Percentiles rank a stretch among this genome's conserved stretches.
Evolutionary conservation across 2,113 vertebrate species (phyloP).

Genomic region (Arenaria interpres): DNA sequence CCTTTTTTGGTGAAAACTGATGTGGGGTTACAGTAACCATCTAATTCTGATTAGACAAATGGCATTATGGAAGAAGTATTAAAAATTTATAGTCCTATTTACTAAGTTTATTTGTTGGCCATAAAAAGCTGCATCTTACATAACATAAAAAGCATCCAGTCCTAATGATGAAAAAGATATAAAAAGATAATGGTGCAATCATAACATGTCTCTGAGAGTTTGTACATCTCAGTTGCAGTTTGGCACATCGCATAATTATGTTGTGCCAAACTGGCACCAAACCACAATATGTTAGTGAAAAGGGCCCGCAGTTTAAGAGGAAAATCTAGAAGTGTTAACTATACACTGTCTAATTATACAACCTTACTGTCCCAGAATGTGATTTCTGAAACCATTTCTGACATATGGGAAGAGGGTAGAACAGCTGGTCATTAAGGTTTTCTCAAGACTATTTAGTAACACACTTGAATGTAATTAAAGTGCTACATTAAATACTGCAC

Average conservation of each 20-base stretch:
- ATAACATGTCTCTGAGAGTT: slow-evolving; percentile 71
- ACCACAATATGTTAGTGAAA: slow-evolving; percentile 76
- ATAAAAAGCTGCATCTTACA: slow-evolving; percentile 74
- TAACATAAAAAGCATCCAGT: slow-evolving; percentile 62
- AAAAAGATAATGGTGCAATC: slow-evolving; percentile 75
- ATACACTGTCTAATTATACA: slow-evolving; percentile 82
- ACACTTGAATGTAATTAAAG: slow-evolving; percentile 85
- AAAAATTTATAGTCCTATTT: slow-evolving; percentile 81
- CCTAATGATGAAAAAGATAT: slow-evolving; percentile 75
- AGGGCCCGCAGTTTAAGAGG: slow-evolving; percentile 73
- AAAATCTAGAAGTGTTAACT: slow-evolving; percentile 80
- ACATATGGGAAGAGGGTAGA: slow-evolving; percentile 84
- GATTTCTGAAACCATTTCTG: slow-evolving; percentile 80
- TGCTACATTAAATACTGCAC: slow-evolving; percentile 77
- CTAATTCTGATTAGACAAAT: slow-evolving; percentile 73
- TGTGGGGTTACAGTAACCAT: slow-evolving; percentile 28
- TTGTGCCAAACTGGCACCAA: slow-evolving; percentile 77
- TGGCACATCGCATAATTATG: slow-evolving; percentile 64
- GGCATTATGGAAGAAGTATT: slow-evolving; percentile 72
- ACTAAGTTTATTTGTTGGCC: slow-evolving; percentile 72
- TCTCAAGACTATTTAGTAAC: slow-evolving; percentile 85
- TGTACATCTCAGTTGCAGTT: slow-evolving; percentile 69
- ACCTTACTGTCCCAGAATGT: slow-evolving; percentile 81
- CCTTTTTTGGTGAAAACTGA: slow-evolving; percentile 61
- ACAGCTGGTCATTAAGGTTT: slow-evolving; percentile 87